Conservation (phyloP, 2,797 vertebrate species). For the Acanthis flammea region DNA sequence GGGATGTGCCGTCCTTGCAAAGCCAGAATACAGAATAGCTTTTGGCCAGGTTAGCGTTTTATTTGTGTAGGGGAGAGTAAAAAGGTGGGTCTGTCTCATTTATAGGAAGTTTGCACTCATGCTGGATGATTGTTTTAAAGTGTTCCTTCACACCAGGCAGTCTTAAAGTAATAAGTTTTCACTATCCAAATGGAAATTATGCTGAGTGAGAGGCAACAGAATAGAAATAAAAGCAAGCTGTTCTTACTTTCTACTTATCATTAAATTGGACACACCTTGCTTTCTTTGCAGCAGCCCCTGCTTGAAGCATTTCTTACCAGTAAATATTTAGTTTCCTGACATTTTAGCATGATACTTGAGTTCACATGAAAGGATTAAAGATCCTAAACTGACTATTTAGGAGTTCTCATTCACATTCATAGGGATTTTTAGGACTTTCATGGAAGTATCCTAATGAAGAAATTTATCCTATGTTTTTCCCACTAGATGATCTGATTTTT, state of each 20-base stretch:
- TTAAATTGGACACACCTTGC: background rate
- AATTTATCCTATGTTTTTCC: background rate
- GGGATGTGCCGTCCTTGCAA: background rate
- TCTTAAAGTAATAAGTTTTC: background rate
- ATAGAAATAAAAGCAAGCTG: background rate
- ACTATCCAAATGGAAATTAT: background rate
- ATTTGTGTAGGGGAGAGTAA: background rate
- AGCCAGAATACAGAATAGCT: background rate
- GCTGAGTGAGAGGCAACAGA: background rate
- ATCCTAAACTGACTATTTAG: background rate
- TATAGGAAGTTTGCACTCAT: rapidly evolving
- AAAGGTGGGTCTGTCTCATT: background rate
- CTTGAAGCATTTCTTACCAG: background rate
- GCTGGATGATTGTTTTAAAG: rapidly evolving
- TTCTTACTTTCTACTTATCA: background rate
- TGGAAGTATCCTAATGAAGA: background rate
- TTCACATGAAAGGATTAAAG: background rate
- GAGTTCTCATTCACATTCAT: background rate
- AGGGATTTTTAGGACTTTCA: rapidly evolving
- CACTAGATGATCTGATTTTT: background rate
- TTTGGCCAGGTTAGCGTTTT: background rate
- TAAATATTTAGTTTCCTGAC: background rate
- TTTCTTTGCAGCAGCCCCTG: background rate
- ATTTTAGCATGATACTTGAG: background rate
- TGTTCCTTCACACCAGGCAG: background rate